Evolutionary conservation across 2,113 vertebrate genomes (phyloP).

Genomic region (Macaca nemestrina): DNA sequence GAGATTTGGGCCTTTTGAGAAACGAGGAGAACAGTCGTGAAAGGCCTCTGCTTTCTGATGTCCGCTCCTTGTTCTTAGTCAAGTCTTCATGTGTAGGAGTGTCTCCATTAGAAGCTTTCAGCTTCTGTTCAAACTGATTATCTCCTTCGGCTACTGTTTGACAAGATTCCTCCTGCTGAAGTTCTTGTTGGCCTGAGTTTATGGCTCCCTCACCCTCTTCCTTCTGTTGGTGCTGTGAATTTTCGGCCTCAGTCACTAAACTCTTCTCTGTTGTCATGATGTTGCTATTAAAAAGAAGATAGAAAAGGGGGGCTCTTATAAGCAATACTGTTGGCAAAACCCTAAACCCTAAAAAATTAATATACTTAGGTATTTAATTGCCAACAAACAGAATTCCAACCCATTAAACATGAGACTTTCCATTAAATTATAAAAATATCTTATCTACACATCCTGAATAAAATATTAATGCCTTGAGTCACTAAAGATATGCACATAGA

Average conservation of each 20-base stretch:
- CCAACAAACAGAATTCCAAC: neutral
- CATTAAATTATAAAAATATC: slow-evolving; percentile 59
- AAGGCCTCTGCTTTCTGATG: slow-evolving; percentile 89
- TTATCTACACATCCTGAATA: slow-evolving; percentile 47
- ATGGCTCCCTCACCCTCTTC: slow-evolving; percentile 82
- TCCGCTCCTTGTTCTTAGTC: slow-evolving; percentile 84
- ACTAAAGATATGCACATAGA: slow-evolving; percentile 44
- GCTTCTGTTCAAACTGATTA: slow-evolving; percentile 74
- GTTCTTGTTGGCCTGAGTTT: slow-evolving; percentile 78
- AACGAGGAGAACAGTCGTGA: slow-evolving; percentile 96
- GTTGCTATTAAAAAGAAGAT: slow-evolving; percentile 79
- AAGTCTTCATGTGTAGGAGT: slow-evolving; percentile 86
- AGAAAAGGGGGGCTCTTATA: slow-evolving; percentile 35
- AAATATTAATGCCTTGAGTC: slow-evolving; percentile 57
- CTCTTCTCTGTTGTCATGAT: slow-evolving; percentile 98
- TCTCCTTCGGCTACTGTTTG: slow-evolving; percentile 62
- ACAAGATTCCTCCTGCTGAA: slow-evolving; percentile 69
- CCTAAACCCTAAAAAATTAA: neutral
- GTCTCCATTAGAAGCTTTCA: slow-evolving; percentile 81
- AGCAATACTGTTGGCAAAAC: neutral
- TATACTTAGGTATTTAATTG: slow-evolving; percentile 28
- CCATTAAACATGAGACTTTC: slow-evolving; percentile 34
- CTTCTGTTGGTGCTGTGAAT: slow-evolving; percentile 80
- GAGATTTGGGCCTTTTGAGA: slow-evolving; percentile 93
- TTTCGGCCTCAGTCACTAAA: slow-evolving; percentile 82